Percentiles rank a stretch among this genome's conserved stretches.
Evolutionary conservation across 1,140 invertebrate genomes (phyloP).

Genomic region (Bombus vancouverensis): DNA sequence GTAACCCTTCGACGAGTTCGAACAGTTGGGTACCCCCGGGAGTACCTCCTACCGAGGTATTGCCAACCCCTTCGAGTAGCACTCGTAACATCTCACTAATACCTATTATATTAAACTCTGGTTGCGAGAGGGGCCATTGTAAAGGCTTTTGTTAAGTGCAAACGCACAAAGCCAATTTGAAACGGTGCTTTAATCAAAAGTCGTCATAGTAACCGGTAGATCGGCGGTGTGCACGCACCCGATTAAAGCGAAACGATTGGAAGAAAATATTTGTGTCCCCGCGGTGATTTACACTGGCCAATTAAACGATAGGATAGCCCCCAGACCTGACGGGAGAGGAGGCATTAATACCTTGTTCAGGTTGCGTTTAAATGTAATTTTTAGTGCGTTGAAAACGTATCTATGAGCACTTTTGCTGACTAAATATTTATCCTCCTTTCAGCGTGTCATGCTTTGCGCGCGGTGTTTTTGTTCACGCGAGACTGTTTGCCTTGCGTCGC

Average conservation of each 20-base stretch:
- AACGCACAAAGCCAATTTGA: conserved; percentile 67
- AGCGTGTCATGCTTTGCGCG: neutral
- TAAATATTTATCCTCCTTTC: conserved; percentile 37
- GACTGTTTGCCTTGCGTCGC: neutral
- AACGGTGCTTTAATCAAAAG: conserved; percentile 64
- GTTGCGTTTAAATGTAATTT: conserved; percentile 16
- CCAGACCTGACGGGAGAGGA: too few species aligned
- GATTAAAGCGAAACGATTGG: conserved; percentile 52
- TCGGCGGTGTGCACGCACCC: neutral
- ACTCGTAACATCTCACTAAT: conserved; percentile 65
- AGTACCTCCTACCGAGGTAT: conserved; percentile 19
- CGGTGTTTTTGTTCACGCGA: conserved; percentile 12
- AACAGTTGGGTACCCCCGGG: conserved; percentile 58
- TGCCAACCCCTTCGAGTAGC: conserved; percentile 55
- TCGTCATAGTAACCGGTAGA: conserved; percentile 59
- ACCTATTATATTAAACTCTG: conserved; percentile 64
- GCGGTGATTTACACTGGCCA: conserved; percentile 27
- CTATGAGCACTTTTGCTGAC: neutral
- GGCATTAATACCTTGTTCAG: conserved; percentile 5
- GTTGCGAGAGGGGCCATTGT: conserved; percentile 35
- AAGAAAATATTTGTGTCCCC: conserved; percentile 9
- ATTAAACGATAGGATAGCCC: neutral
- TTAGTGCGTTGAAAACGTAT: conserved; percentile 21
- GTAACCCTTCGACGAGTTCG: conserved; percentile 25
- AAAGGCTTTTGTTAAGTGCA: conserved; percentile 60